Evolutionary conservation across 2,888 invertebrate species (phyloP).

Genomic region (Perdita meconis): DNA sequence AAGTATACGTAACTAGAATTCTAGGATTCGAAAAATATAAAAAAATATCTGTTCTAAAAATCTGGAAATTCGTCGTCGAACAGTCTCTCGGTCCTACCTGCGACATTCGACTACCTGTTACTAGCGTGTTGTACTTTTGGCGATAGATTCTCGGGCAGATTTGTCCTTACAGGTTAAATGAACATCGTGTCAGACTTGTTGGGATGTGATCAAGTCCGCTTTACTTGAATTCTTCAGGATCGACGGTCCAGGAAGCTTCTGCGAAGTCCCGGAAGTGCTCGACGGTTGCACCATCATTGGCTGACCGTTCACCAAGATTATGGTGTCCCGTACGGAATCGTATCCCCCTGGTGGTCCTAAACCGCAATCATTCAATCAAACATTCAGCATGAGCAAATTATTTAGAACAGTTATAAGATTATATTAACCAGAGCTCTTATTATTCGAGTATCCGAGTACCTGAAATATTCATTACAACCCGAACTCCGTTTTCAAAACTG

Average conservation of each 20-base stretch:
- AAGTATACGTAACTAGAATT: slow-evolving; percentile 2
- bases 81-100: slow-evolving; percentile 12
- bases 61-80: not conserved
- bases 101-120: slow-evolving; percentile 37
- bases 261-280: slow-evolving; percentile 60
- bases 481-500: no score
- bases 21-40: slow-evolving; percentile 29
- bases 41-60: slow-evolving; percentile 20
- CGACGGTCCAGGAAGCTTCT: slow-evolving; percentile 82
- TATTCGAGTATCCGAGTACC: no score
- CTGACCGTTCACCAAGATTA: slow-evolving; percentile 84
- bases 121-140: slow-evolving; percentile 25
- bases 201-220: slow-evolving; percentile 81
- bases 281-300: slow-evolving; percentile 83
- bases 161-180: slow-evolving; percentile 62
- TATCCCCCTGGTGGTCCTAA: slow-evolving; percentile 81
- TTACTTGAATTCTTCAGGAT: slow-evolving; percentile 83
- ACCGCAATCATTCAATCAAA: no score
- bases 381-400: no score
- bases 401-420: no score
- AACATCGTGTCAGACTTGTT: slow-evolving; percentile 80
- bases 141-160: slow-evolving; percentile 26
- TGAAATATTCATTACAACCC: no score
- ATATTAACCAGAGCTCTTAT: no score
- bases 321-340: slow-evolving; percentile 85